A percentile compares a stretch with the other conserved stretches of the same genome.
Evolutionary conservation across 2,797 vertebrate genomes (phyloP).

Genomic region (Craterocephalus amniculus): DNA sequence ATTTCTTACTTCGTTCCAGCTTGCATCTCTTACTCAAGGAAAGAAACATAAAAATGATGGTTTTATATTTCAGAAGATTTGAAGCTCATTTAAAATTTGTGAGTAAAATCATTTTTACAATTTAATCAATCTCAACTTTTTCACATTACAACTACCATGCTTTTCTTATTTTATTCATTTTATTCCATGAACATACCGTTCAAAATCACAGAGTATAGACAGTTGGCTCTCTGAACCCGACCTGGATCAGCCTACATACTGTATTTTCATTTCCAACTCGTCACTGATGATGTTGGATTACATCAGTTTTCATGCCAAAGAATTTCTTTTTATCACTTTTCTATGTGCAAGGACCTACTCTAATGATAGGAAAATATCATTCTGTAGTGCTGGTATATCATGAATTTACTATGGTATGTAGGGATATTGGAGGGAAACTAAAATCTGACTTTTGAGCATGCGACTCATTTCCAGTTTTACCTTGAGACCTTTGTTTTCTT

Average conservation of each 20-base stretch:
- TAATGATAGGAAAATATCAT: neutral
- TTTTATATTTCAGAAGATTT: neutral
- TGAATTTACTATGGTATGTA: no score
- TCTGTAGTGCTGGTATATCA: no score
- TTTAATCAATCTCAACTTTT: neutral
- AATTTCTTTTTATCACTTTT: neutral
- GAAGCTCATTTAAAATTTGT: neutral
- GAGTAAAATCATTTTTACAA: neutral
- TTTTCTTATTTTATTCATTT: neutral
- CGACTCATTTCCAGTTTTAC: no score
- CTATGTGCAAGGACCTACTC: neutral
- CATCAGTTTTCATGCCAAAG: neutral
- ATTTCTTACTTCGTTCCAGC: conserved; percentile 15
- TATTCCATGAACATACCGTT: neutral
- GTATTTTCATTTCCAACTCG: neutral
- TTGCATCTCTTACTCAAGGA: conserved; percentile 53
- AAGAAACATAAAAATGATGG: neutral
- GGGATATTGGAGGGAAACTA: no score
- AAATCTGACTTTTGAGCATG: no score
- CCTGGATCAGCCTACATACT: neutral
- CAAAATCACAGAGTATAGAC: neutral
- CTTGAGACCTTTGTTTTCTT: no score
- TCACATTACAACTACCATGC: neutral
- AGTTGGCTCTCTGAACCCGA: neutral
- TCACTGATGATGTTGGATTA: neutral